phyloP scores from a whole-genome alignment of 2,888 invertebrate genomes.

The Adineta ricciae region DNA sequence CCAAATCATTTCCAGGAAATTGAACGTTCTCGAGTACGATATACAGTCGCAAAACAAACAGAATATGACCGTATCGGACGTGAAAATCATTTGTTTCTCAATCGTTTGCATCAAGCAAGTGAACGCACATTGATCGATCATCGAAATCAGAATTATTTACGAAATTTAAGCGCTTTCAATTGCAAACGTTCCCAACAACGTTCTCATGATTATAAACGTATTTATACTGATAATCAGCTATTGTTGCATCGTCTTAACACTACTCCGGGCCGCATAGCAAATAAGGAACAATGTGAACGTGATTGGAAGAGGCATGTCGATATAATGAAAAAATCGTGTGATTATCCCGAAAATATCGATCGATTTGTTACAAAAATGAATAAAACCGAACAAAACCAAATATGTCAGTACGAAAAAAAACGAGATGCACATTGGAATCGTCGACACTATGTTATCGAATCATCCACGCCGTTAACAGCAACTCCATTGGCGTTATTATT shows the following conservation, averaged over 20 bases:
- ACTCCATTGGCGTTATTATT: not conserved
- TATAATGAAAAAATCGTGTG: not conserved
- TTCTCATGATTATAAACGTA: not conserved
- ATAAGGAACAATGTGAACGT: not conserved
- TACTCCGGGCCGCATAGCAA: not conserved
- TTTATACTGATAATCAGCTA: not conserved
- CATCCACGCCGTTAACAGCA: not conserved
- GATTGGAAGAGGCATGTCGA: slow-evolving; percentile 10
- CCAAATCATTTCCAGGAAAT: not conserved
- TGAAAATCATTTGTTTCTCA: not conserved
- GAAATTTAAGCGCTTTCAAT: not conserved
- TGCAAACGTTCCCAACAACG: slow-evolving; percentile 14
- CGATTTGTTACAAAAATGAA: not conserved
- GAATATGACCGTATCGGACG: not conserved
- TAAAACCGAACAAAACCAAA: not conserved
- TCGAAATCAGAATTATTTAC: not conserved
- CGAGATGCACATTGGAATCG: not conserved
- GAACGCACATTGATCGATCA: not conserved
- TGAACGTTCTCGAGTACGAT: not conserved
- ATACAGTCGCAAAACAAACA: not conserved
- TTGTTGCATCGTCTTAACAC: not conserved
- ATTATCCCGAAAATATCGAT: slow-evolving; percentile 11
- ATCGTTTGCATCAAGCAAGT: not conserved
- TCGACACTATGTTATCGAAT: not conserved
- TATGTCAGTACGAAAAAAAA: not conserved